Base-by-base conservation (phyloP, 2,797 vertebrate species). In the Pempheris klunzingeri region DNA sequence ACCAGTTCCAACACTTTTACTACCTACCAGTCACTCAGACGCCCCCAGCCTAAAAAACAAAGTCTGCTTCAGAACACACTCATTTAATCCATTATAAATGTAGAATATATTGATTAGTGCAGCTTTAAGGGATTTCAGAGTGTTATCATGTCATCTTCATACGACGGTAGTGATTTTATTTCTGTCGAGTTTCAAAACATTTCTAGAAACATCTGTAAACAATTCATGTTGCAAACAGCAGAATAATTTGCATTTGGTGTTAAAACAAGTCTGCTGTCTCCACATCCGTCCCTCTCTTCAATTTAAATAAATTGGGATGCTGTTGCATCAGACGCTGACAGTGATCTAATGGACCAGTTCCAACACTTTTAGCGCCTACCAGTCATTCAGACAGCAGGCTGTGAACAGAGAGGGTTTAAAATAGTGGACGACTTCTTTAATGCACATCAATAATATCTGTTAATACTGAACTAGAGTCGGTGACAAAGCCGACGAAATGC, bases 241-340 rank as follows among this genome's bases (percentile, higher is more conserved):
- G n/a, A 66, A 20, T 10, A 3, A 65, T 72, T 44, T 20, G n/a
- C 41, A 57, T 74, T 12, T 53, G 22, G 22, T 20, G 53, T 20
- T 50, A 41, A 30, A 24, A 46, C 38, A 44, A 1, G 39, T 8
- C 41, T 57, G 10, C 44, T 47, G n/a, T 26, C 32, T 22, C 10
- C 39, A 34, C 39, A 5, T 59, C 12, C 26, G 20, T 15, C n/a
- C n/a, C 6, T 47, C 2, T 28, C 47, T 55, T n/a, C 24, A 4
- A 43, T 41, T 22, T 7, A 22, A 30, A 61, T 49, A 18, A 38
- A 64, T 13, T 57, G 68, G 73, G 44, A 39, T 4, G 58, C 52
- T 12, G 63, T 77, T 81, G 73, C 73, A n/a, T 81, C 79, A 77
- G 57, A 59, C 62, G 26, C n/a, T 38, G 53, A 32, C 13, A 13